Conservation (phyloP, 2,113 vertebrate species). For the Fulica atra region DNA sequence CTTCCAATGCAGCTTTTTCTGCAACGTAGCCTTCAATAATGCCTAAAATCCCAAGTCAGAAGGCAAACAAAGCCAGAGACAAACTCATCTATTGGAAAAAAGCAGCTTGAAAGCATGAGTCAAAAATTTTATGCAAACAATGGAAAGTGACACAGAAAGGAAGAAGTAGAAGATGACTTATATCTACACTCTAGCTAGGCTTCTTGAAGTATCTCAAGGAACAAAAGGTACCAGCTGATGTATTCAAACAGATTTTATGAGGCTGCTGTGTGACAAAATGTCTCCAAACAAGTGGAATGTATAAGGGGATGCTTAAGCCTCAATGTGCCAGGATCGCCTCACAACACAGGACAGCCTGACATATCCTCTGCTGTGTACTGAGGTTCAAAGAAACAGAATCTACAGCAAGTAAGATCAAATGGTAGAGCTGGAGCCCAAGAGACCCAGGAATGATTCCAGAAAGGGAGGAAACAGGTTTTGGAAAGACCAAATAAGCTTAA, state of each 20-base stretch:
- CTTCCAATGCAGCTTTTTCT: conserved; percentile 85
- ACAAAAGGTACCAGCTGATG: neutral
- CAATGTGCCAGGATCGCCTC: neutral
- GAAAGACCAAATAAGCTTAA: neutral
- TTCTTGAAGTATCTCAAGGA: neutral
- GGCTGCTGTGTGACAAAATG: neutral
- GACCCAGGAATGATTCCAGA: neutral
- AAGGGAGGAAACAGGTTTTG: neutral
- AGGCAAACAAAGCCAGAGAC: neutral
- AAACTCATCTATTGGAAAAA: neutral
- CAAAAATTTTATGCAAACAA: neutral
- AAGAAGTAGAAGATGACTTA: neutral
- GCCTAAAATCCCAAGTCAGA: conserved; percentile 73
- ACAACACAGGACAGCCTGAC: neutral
- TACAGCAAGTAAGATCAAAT: neutral
- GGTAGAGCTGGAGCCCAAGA: neutral
- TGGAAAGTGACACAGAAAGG: neutral
- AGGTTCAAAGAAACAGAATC: neutral
- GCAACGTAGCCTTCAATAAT: conserved; percentile 87
- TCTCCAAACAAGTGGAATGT: neutral
- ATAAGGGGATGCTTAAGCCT: neutral
- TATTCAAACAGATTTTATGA: neutral
- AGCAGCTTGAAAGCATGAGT: neutral
- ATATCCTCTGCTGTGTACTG: neutral
- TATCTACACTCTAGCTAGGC: neutral